A percentile compares a stretch with the other conserved stretches of the same genome.
phyloP scores from a whole-genome alignment of 2,113 vertebrate genomes.

The Tragelaphus scriptus region DNA sequence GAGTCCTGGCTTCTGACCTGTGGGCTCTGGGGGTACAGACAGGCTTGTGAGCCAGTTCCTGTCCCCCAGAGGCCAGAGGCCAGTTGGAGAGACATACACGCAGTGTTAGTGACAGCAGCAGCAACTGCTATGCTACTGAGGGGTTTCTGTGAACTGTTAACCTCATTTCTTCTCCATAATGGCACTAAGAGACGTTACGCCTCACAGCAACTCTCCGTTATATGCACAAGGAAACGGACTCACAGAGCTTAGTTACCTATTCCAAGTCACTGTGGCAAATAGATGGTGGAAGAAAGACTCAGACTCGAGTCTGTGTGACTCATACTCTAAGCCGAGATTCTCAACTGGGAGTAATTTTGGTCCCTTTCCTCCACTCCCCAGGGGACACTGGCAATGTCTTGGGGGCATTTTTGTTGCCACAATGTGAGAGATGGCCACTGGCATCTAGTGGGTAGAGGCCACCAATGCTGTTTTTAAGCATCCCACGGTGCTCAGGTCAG shows the following conservation, averaged over 20 bases:
- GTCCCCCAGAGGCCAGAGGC: not conserved
- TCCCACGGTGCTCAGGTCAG: not conserved
- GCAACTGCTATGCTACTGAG: not conserved
- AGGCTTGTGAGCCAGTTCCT: not conserved
- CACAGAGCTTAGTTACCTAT: not conserved
- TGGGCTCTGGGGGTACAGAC: not conserved
- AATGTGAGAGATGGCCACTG: not conserved
- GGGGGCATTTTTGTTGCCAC: not conserved
- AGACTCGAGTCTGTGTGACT: not conserved
- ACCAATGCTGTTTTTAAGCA: not conserved
- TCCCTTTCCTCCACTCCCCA: fast-evolving
- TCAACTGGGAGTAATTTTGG: not conserved
- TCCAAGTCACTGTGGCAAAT: not conserved
- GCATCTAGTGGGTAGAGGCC: not conserved
- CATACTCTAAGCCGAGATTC: not conserved
- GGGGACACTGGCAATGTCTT: not conserved
- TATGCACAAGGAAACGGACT: not conserved
- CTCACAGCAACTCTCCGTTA: not conserved
- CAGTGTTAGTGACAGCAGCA: not conserved
- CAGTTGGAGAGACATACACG: not conserved
- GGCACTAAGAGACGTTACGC: not conserved
- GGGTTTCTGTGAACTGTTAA: not conserved
- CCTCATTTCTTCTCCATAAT: not conserved
- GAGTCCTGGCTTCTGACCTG: not conserved
- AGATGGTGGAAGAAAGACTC: not conserved